Evolutionary conservation across 2,888 invertebrate genomes (phyloP), one percentile per base, ranked within the genome.

Genomic region (Ectemnius cavifrons): DNA sequence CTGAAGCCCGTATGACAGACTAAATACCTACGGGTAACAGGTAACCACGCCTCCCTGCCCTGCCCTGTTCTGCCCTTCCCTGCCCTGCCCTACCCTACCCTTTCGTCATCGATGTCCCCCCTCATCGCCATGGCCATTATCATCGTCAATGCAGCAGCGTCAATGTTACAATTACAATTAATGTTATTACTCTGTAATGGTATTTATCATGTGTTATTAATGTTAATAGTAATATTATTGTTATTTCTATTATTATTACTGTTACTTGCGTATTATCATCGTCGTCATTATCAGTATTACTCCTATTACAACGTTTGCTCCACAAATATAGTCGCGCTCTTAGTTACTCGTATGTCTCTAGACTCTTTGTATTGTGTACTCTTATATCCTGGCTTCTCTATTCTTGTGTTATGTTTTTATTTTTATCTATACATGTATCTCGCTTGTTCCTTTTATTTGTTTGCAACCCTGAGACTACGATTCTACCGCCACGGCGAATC

Each of bases 391-490:
- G 14, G 52, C 14, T 5, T 52, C n/a, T 82, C 72, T 82, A 81
- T 84, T 76, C 76, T 74, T 84, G 81, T 73, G 79, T 75, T 77
- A 64, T 80, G 82, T 81, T 70, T 82, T 85, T 74, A 67, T 80
- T 80, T 80, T 16, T 81, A 78, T 81, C 62, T 78, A 75, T 79
- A 63, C 82, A 82, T 85, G 81, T 69, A 79, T 78, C 79, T 80
- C 81, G 71, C 83, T 83, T 85, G 83, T 65, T 77, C 74, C 84
- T 81, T 71, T 81, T 80, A 80, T 83, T 80, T 84, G 66, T 84
- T 83, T 85, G 84, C 79, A 86, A 89, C 86, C 88, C 88, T 88
- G 88, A 89, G 87, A 87, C 85, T 88, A 88, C 81, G 79, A 88
- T 87, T 86, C 86, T 85, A 88, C 82, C 78, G 75, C 84, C 86